Evolutionary conservation across 2,113 vertebrate species (phyloP), one percentile per base, ranked within the genome.

Genomic region (Hippopotamus amphibius): DNA sequence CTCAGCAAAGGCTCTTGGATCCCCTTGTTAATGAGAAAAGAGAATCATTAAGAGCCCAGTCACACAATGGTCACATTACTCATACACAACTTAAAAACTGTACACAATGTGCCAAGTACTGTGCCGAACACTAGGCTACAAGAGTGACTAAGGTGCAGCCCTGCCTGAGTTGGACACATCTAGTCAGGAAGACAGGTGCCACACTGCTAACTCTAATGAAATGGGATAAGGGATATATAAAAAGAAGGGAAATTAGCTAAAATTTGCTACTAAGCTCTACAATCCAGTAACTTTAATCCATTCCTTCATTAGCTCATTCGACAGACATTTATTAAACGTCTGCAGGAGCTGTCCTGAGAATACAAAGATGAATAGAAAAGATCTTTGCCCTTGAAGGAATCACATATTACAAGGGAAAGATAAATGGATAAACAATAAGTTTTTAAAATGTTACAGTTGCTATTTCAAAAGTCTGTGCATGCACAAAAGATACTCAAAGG

Each of bases 331-430:
- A 61, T 74, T 92, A 89, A 97, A 89, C 71, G 46, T 28, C 88
- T 92, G 21, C 46, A 92, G 71, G 22, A 81, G n/a, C 63, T 94
- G 41, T 86, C 19, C 65, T 80, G 92, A 85, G 88, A 95, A 89
- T 69, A 82, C 43, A 86, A 81, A 82, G 68, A 61, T 93, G 61
- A 76, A 85, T 59, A 41, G 57, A 80, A 94, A 85, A 95, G 41
- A 88, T 87, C 33, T 93, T 88, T 91, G 63, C 55, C 90, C 81
- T 87, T 66, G 63, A 93, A 95, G 26, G 46, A 96, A 48, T 92
- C 57, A 33, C 80, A 86, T 57, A 74, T 33, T 85, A 79, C 17
- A 88, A 92, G 72, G 26, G 59, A 81, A 89, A 89, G 65, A 93
- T 93, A 79, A 83, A 84, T 50, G 48, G 33, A 26, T 79, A 94